Evolutionary conservation across 2,797 vertebrate species (phyloP), one percentile per base, ranked within the genome.

Genomic region (Oophaga sylvatica): DNA sequence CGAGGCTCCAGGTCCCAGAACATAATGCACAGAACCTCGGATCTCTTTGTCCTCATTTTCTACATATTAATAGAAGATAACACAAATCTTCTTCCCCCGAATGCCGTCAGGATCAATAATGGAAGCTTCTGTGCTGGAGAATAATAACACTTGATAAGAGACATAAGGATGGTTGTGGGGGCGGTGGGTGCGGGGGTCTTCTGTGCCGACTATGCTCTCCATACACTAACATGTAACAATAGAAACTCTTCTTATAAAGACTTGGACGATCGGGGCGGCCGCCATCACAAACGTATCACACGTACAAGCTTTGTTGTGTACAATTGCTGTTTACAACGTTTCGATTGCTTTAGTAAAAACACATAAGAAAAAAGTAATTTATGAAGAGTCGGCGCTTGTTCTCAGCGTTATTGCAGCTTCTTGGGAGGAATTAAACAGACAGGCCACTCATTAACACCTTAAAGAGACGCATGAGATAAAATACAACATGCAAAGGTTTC

Each of bases 321-420:
- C 45, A 82, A 56, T 82, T 29, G 15, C n/a, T 68, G 80, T 82
- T 68, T 82, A 68, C 63, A 26, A 31, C 35, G 13, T 56, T 68
- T 56, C 63, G 12, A 82, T 68, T 3, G 80, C 63, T 56, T 26
- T 45, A 65, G 31, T 16, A 62, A 77, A 9, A 79, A 8, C 8
- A 17, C 13, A 26, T 80, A 26, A 16, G 7, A 41, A 63, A 67
- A 56, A 82, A 82, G 45, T 82, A 3, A 82, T 82, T 82, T 82
- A 56, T 56, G 68, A 82, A 82, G 80, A 81, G 80, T 53, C 16
- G 5, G 53, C 16, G 35, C 31, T n/a, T 68, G 13, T 31, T 17
- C 41, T 48, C 35, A 68, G 11, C 56, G 13, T 48, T 68, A 67
- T 68, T 20, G 31, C 10, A 3, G 22, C 16, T 68, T 56, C 65